Conservation (phyloP, 2,797 vertebrate genomes). For the Periophthalmus magnuspinnatus region DNA sequence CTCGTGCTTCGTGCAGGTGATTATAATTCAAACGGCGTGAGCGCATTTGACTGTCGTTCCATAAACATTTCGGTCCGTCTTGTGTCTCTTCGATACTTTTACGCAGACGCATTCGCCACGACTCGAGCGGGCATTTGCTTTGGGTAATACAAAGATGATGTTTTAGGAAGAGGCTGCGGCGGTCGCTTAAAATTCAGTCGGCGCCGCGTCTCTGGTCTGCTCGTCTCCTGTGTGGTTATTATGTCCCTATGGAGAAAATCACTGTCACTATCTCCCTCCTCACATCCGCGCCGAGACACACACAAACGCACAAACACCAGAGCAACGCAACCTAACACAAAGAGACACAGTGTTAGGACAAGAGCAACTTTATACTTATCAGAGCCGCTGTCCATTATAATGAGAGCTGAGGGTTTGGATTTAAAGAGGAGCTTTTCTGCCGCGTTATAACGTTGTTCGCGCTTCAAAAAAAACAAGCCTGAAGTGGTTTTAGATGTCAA, state of each 20-base stretch:
- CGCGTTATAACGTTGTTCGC: too few relatives aligned
- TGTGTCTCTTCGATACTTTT: neutral
- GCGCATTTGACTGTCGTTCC: neutral
- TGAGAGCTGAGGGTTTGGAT: neutral
- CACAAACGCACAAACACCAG: conserved; percentile 13
- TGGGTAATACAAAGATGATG: conserved; percentile 1
- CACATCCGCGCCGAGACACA: conserved; percentile 29
- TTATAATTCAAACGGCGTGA: neutral
- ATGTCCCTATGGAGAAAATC: conserved; percentile 52
- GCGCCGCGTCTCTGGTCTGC: conserved; percentile 11
- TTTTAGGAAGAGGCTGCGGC: neutral
- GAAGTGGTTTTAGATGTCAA: too few relatives aligned
- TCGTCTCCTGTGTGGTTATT: conserved; percentile 45
- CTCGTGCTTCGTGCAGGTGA: neutral
- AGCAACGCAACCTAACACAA: neutral
- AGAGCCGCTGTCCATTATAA: neutral
- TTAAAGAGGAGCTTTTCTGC: too few relatives aligned
- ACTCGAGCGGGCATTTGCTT: neutral
- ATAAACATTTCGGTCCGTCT: conserved; percentile 9
- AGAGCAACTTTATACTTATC: neutral
- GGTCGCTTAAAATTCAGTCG: conserved; percentile 40
- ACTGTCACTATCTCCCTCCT: conserved; percentile 45
- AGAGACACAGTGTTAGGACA: neutral
- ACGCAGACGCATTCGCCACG: neutral
- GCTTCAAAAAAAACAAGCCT: too few relatives aligned